Evolutionary conservation across 2,113 vertebrate species (phyloP).

Genomic region (Pantherophis guttatus): DNA sequence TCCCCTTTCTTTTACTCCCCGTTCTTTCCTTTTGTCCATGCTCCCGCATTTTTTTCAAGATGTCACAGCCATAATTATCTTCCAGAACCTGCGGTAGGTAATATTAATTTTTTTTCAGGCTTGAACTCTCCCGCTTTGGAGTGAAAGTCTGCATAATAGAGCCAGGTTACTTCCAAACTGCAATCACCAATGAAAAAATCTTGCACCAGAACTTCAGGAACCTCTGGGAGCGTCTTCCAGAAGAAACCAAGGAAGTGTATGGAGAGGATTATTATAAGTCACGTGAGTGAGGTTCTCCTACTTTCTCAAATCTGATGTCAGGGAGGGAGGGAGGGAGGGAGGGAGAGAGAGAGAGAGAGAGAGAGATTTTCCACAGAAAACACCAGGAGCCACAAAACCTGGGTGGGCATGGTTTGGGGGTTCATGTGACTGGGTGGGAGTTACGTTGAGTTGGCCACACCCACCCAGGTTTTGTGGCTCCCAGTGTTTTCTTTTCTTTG

Average conservation of each 20-base stretch:
- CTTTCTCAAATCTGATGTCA: too few relatives aligned
- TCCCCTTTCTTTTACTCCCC: not conserved
- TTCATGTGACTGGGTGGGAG: too few relatives aligned
- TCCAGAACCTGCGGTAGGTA: not conserved
- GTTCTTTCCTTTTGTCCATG: not conserved
- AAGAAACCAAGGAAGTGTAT: constrained; percentile 37
- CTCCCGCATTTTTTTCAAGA: not conserved
- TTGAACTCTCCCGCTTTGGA: constrained; percentile 73
- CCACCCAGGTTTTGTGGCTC: too few relatives aligned
- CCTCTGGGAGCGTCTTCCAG: not conserved
- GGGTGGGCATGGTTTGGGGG: too few relatives aligned
- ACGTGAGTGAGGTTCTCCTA: not conserved
- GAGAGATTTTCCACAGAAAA: too few relatives aligned
- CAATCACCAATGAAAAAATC: accelerated
- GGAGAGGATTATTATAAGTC: not conserved
- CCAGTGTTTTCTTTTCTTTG: too few relatives aligned
- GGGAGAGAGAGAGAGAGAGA: too few relatives aligned
- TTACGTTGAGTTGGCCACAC: too few relatives aligned
- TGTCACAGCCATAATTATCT: not conserved
- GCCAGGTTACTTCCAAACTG: constrained; percentile 41
- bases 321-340: too few relatives aligned
- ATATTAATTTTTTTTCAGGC: constrained; percentile 54
- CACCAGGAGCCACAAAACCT: too few relatives aligned
- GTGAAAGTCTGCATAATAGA: constrained; percentile 72
- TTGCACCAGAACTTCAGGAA: accelerated